phyloP scores from a whole-genome alignment of 2,888 invertebrate genomes.

The Encarsia formosa region DNA sequence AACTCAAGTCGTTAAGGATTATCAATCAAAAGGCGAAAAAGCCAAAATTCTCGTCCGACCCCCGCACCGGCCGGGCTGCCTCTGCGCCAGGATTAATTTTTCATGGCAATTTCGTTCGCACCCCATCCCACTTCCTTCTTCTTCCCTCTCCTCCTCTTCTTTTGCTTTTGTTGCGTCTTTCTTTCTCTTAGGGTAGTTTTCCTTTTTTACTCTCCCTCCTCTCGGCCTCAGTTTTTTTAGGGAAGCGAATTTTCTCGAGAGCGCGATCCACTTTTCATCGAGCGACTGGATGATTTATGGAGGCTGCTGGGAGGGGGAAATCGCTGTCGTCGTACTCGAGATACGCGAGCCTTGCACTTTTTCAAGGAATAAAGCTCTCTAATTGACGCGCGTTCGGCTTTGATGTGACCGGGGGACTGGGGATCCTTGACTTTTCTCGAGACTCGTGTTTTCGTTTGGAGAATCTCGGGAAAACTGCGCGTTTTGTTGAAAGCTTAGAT shows the following conservation, averaged over 20 bases:
- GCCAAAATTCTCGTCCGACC: neutral
- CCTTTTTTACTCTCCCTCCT: constrained; percentile 1
- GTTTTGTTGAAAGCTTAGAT: too few species aligned
- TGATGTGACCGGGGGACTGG: too few species aligned
- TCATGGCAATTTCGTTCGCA: constrained; percentile 7
- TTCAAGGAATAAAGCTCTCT: constrained; percentile 6
- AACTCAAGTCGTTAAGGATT: too few species aligned
- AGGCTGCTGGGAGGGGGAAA: constrained; percentile 3
- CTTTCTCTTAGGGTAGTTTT: neutral
- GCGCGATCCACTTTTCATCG: constrained; percentile 36
- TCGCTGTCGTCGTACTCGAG: neutral
- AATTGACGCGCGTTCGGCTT: constrained; percentile 22
- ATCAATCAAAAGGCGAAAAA: too few species aligned
- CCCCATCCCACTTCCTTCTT: constrained; percentile 7
- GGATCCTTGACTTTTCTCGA: too few species aligned
- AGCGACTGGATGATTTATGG: constrained; percentile 39
- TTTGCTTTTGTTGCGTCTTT: constrained; percentile 10
- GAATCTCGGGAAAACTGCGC: too few species aligned
- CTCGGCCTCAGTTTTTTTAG: constrained; percentile 19
- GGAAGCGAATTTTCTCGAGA: constrained; percentile 18
- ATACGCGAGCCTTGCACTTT: constrained; percentile 20
- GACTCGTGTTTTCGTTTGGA: too few species aligned
- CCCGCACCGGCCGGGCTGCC: neutral
- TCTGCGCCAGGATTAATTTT: constrained; percentile 13
- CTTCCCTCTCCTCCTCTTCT: constrained; percentile 11